These are phyloP conservation scores for Champsocephalus gunnari DNA, from an alignment of 2,797 vertebrate genomes.

Conservation along the genomic window DNA sequence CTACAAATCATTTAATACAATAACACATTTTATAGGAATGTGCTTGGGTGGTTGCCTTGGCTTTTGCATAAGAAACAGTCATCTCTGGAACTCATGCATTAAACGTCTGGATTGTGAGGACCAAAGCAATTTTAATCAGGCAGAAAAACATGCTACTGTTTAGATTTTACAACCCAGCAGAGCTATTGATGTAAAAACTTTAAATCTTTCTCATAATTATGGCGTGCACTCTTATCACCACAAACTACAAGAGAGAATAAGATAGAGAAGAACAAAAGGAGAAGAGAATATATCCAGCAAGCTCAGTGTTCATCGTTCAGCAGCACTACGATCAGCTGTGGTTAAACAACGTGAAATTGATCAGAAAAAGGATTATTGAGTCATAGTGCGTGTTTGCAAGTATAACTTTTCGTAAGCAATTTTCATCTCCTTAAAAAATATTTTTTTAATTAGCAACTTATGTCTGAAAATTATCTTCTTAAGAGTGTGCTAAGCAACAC, in stretches of 20 bases:
- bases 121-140: conserved; percentile 66
- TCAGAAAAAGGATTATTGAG: conserved; percentile 10
- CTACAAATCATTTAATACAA: conserved; percentile 19
- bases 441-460: not conserved
- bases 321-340: conserved; percentile 8
- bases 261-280: not conserved
- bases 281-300: conserved; percentile 11
- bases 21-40: conserved; percentile 6
- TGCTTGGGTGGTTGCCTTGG: conserved; percentile 1
- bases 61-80: conserved; percentile 24
- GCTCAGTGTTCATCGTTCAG: conserved; percentile 36
- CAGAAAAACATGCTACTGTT: conserved; percentile 52
- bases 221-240: conserved; percentile 46
- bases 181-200: conserved; percentile 63
- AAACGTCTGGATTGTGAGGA: conserved; percentile 43
- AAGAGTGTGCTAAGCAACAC: not conserved
- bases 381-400: too few relatives aligned
- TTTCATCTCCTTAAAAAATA: not conserved
- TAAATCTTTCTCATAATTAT: conserved; percentile 57
- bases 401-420: not conserved
- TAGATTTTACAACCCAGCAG: conserved; percentile 54
- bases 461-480: not conserved
- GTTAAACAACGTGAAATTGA: not conserved
- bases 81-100: conserved; percentile 42
- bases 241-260: conserved; percentile 36